Evolutionary conservation across 2,888 invertebrate species (phyloP).

Genomic region (Morpho deidamia): DNA sequence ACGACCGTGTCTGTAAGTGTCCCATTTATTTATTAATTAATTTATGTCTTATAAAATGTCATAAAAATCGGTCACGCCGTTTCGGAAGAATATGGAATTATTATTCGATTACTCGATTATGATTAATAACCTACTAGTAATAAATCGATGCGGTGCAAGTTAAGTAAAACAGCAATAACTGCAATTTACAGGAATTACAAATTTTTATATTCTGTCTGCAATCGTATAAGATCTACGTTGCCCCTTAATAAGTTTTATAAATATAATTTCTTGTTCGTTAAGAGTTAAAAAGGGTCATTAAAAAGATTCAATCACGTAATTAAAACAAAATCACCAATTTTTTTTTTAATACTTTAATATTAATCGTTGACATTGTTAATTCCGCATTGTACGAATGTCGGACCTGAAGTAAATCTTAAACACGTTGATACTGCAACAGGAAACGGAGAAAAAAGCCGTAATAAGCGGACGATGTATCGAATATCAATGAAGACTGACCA

Average conservation of each 20-base stretch:
- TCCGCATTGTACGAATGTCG: slow-evolving; percentile 20
- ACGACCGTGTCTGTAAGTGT: too few species aligned
- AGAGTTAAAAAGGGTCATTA: neutral
- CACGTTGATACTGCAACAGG: slow-evolving; percentile 31
- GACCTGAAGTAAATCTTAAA: slow-evolving; percentile 28
- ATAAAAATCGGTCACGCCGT: too few species aligned
- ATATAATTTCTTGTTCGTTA: neutral
- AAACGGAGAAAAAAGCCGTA: slow-evolving; percentile 34
- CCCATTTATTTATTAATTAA: too few species aligned
- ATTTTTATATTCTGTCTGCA: too few species aligned
- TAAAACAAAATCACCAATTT: neutral
- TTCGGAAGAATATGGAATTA: too few species aligned
- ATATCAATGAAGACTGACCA: slow-evolving; percentile 33
- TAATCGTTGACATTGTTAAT: slow-evolving; percentile 12
- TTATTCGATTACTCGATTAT: too few species aligned
- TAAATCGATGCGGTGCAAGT: too few species aligned
- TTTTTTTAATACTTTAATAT: slow-evolving; percentile 1
- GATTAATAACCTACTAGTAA: too few species aligned
- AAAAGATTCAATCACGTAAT: too few species aligned
- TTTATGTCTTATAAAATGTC: too few species aligned
- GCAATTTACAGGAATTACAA: too few species aligned
- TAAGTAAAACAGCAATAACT: too few species aligned
- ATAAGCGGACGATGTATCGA: slow-evolving; percentile 34
- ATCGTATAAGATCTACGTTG: neutral
- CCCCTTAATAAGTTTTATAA: neutral